phyloP scores from a whole-genome alignment of 2,113 vertebrate genomes.

The Callopanchax toddi region DNA sequence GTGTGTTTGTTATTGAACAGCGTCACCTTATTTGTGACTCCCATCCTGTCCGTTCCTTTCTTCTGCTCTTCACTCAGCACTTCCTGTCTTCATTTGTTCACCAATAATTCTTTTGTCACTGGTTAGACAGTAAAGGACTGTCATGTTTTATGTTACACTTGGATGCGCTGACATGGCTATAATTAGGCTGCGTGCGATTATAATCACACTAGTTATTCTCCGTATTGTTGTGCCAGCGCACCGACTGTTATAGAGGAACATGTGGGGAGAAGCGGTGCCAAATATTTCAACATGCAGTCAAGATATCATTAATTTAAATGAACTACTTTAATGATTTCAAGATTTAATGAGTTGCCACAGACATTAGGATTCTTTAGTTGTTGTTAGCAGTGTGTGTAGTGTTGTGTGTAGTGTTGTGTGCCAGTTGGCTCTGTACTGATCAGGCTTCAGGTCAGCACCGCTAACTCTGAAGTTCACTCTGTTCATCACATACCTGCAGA shows the following conservation, averaged over 20 bases:
- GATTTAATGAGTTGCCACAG: neutral
- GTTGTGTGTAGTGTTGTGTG: conserved; percentile 1
- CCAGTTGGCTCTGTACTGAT: conserved; percentile 1
- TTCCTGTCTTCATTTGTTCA: conserved; percentile 1
- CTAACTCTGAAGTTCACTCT: conserved; percentile 1
- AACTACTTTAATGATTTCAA: conserved; percentile 10
- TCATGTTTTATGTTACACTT: conserved; percentile 11
- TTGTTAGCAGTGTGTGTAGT: neutral
- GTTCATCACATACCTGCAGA: conserved; percentile 3
- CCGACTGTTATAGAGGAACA: neutral
- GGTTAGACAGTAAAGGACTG: neutral
- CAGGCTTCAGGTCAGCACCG: conserved; percentile 1
- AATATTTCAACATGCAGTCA: conserved; percentile 5
- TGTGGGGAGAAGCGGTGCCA: neutral
- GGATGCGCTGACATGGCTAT: neutral
- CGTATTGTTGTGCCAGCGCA: neutral
- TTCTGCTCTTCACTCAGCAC: conserved; percentile 8
- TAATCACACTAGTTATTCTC: conserved; percentile 6
- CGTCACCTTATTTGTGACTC: conserved; percentile 3
- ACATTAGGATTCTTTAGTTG: neutral
- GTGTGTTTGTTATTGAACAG: conserved; percentile 29
- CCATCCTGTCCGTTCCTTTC: neutral
- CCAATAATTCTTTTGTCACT: neutral
- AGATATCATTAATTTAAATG: neutral
- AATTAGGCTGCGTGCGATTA: conserved; percentile 2